These are phyloP conservation scores for Cephus pygmeus DNA, from an alignment of 2,888 invertebrate genomes.

Conservation along the genomic window DNA sequence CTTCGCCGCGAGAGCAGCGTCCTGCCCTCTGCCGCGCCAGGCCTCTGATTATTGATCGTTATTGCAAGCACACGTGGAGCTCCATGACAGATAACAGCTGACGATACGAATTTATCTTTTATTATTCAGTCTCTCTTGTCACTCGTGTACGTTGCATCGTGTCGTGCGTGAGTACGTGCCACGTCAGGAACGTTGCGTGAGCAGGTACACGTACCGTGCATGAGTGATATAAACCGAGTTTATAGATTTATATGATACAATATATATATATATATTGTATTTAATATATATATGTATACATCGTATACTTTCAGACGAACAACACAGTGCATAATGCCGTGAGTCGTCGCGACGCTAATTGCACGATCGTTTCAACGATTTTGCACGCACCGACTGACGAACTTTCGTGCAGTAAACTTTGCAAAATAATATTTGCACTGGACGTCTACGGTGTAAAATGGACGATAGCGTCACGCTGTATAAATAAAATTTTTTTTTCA, in stretches of 20 bases:
- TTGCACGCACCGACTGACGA: constrained; percentile 1
- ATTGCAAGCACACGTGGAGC: constrained; percentile 23
- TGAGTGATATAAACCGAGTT: background rate
- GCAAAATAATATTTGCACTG: background rate
- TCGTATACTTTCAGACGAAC: background rate
- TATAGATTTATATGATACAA: constrained; percentile 28
- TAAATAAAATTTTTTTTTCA: background rate
- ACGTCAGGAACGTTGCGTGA: constrained; percentile 15
- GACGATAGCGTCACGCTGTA: background rate
- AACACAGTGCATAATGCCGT: constrained; percentile 12
- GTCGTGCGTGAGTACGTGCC: constrained; percentile 19
- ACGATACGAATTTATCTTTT: constrained; percentile 41
- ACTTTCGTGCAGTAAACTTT: background rate
- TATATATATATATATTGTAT: background rate
- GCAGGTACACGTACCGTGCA: constrained; percentile 5
- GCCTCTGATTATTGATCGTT: constrained; percentile 34
- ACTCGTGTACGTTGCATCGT: constrained; percentile 13
- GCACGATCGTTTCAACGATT: constrained; percentile 29
- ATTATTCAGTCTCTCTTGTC: constrained; percentile 27
- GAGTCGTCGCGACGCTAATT: constrained; percentile 36
- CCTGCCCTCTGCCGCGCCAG: constrained; percentile 15
- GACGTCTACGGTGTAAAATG: background rate
- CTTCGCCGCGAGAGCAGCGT: constrained; percentile 23
- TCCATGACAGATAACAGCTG: constrained; percentile 37
- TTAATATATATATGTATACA: background rate